Percentiles rank a stretch among this genome's conserved stretches.
Evolutionary conservation across 2,797 vertebrate species (phyloP).

Genomic region (Dryobates pubescens): DNA sequence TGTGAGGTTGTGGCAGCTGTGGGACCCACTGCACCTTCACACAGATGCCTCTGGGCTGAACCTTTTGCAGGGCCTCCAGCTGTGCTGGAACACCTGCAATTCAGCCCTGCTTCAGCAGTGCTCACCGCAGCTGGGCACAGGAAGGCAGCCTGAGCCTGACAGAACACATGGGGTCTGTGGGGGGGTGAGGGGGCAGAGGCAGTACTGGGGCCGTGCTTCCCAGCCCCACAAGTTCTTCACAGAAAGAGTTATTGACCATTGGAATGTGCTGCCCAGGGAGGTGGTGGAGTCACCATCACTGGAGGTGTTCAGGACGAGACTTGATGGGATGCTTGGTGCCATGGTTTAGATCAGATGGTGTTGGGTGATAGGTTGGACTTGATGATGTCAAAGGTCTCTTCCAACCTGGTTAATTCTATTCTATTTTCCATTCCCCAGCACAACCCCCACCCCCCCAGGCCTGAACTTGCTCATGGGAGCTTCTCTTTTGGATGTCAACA

Average conservation of each 20-base stretch:
- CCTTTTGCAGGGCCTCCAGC: neutral
- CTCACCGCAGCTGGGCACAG: neutral
- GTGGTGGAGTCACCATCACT: too few species aligned
- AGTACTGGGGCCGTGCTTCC: accelerated
- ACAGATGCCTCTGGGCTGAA: neutral
- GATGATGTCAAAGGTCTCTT: too few species aligned
- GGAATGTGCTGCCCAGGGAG: too few species aligned
- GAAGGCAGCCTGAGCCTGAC: neutral
- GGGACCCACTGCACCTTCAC: neutral
- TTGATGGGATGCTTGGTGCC: too few species aligned
- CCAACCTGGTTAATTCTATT: too few species aligned
- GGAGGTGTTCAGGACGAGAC: too few species aligned
- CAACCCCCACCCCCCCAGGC: neutral
- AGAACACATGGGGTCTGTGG: neutral
- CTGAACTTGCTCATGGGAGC: neutral
- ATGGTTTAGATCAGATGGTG: too few species aligned
- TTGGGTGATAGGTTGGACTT: too few species aligned
- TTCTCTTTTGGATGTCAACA: neutral
- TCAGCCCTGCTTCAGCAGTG: neutral
- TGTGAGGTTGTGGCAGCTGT: accelerated
- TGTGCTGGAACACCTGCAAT: accelerated
- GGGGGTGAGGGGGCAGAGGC: neutral
- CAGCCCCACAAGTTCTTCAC: too few species aligned
- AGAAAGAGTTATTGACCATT: too few species aligned
- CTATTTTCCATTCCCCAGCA: neutral